phyloP scores from a whole-genome alignment of 1,140 invertebrate genomes.

The Microvelia longipes region DNA sequence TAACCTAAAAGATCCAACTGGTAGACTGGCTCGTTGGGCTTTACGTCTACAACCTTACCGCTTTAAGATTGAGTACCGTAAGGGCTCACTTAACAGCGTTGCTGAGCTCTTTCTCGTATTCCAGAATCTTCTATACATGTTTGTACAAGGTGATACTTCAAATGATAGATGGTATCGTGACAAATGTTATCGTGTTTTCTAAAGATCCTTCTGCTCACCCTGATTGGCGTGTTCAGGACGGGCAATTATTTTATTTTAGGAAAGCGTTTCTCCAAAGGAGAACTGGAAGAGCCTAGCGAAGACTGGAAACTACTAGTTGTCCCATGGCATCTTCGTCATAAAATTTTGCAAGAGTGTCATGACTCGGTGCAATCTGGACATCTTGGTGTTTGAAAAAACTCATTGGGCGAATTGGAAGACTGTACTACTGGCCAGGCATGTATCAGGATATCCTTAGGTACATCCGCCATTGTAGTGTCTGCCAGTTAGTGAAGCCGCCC shows the following conservation, averaged over 20 bases:
- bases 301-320: not conserved
- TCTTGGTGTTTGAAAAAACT: not conserved
- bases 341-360: constrained; percentile 1
- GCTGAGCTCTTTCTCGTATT: constrained; percentile 24
- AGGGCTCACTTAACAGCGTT: constrained; percentile 25
- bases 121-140: not conserved
- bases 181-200: not conserved
- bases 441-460: constrained; percentile 1
- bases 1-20: constrained; percentile 18
- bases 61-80: constrained; percentile 28
- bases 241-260: not conserved
- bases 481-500: not conserved
- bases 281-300: not conserved
- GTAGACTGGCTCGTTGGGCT: constrained; percentile 13
- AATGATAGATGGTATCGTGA: not conserved
- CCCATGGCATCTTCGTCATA: not conserved
- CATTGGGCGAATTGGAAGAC: not conserved
- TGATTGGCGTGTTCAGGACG: not conserved
- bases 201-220: not conserved
- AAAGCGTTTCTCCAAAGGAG: not conserved
- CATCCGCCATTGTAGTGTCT: not conserved
- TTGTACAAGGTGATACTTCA: not conserved
- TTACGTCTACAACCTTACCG: constrained; percentile 25
- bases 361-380: not conserved
- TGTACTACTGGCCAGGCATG: constrained; percentile 3